A percentile compares a stretch with the other conserved stretches of the same genome.
phyloP scores from a whole-genome alignment of 2,113 vertebrate species.

The Chinchilla lanigera region DNA sequence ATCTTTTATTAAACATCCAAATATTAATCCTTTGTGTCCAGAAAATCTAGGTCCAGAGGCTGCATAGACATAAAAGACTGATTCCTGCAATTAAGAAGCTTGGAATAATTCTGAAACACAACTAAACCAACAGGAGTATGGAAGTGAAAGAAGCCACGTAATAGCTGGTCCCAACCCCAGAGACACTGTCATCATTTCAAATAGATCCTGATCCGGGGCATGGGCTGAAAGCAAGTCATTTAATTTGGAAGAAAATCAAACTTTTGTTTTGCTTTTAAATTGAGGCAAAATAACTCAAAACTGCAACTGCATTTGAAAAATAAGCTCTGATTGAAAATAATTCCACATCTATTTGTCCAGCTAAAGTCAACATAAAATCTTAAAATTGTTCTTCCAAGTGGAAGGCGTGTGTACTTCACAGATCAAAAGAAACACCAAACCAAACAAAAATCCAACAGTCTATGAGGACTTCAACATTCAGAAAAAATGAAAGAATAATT shows the following conservation, averaged over 20 bases:
- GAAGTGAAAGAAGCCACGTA: accelerated
- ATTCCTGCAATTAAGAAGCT: not conserved
- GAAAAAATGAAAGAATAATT: not conserved
- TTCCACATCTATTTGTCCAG: not conserved
- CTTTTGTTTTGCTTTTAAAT: not conserved
- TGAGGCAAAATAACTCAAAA: slow-evolving; percentile 47
- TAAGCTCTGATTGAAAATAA: slow-evolving; percentile 47
- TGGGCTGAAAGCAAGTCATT: not conserved
- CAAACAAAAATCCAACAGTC: not conserved
- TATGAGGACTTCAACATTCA: not conserved
- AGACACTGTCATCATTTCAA: not conserved
- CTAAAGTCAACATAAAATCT: slow-evolving; percentile 44
- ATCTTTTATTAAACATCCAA: not conserved
- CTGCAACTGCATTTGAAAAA: not conserved
- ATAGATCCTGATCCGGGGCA: not conserved
- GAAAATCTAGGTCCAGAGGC: too few relatives aligned
- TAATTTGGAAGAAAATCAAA: not conserved
- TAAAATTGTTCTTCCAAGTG: slow-evolving; percentile 9
- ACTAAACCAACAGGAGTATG: not conserved
- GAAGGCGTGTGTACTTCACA: slow-evolving; percentile 8
- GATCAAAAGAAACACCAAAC: not conserved
- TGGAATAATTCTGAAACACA: not conserved
- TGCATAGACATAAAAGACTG: not conserved
- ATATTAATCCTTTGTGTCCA: not conserved
- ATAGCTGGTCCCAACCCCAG: not conserved